These are phyloP conservation scores for Carterocephalus palaemon DNA, from an alignment of 2,888 invertebrate genomes.

Conservation along the genomic window DNA sequence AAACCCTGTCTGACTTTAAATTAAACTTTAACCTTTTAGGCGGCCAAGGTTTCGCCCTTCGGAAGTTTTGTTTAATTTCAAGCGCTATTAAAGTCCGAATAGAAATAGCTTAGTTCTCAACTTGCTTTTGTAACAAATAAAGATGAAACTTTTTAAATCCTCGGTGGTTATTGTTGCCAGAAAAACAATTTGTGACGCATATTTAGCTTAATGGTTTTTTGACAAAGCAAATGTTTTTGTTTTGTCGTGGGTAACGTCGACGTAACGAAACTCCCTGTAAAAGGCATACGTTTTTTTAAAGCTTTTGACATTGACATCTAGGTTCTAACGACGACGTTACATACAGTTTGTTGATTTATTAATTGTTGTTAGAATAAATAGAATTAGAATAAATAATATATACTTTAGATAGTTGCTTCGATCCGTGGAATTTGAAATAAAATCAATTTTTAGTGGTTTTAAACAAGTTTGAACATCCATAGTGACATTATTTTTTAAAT, in stretches of 20 bases:
- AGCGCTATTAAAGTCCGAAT: constrained; percentile 9
- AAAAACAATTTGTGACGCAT: constrained; percentile 13
- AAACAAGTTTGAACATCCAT: too few relatives aligned
- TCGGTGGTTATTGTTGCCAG: constrained; percentile 7
- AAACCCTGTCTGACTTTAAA: constrained; percentile 9
- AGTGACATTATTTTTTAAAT: too few relatives aligned
- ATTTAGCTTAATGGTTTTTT: constrained; percentile 18
- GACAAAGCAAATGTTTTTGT: constrained; percentile 12
- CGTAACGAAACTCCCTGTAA: too few relatives aligned
- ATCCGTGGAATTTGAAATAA: too few relatives aligned
- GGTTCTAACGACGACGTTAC: constrained; percentile 1
- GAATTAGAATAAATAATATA: too few relatives aligned
- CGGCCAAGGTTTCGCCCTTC: constrained; percentile 8
- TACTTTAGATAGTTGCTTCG: too few relatives aligned
- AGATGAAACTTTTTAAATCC: constrained; percentile 10
- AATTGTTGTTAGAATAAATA: too few relatives aligned
- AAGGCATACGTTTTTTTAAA: constrained; percentile 20
- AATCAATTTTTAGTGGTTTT: too few relatives aligned
- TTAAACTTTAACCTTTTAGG: constrained; percentile 18
- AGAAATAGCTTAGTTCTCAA: constrained; percentile 12
- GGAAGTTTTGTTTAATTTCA: not conserved
- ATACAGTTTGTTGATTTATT: too few relatives aligned
- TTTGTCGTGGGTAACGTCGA: constrained; percentile 6
- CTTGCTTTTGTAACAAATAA: constrained; percentile 1
- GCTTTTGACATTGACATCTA: constrained; percentile 11